Conservation (phyloP, 2,113 vertebrate genomes). For the Labeo catla region DNA sequence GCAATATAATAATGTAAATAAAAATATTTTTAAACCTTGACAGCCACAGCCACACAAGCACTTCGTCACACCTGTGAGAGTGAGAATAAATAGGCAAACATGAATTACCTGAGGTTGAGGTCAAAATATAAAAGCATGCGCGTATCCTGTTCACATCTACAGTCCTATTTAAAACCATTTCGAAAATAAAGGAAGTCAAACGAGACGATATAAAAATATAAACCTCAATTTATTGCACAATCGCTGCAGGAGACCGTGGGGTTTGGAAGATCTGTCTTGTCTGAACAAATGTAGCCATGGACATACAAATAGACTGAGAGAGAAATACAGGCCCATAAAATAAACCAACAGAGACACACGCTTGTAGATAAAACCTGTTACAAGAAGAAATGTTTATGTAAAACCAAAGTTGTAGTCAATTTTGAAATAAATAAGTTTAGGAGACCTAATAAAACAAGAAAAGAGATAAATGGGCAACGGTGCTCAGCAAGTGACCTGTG, state of each 20-base stretch:
- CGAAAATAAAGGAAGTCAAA: slow-evolving; percentile 36
- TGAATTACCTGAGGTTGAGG: neutral
- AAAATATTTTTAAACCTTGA: neutral
- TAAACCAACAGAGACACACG: slow-evolving; percentile 34
- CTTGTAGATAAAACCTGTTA: slow-evolving; percentile 15
- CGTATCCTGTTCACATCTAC: neutral
- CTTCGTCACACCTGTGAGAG: neutral
- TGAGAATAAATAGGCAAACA: neutral
- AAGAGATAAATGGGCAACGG: neutral
- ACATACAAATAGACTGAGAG: slow-evolving; percentile 40
- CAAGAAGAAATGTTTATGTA: neutral
- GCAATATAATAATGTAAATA: neutral
- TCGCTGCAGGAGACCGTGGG: slow-evolving; percentile 76
- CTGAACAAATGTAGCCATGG: slow-evolving; percentile 53
- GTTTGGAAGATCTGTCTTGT: slow-evolving; percentile 74
- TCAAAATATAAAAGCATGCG: neutral
- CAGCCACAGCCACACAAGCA: neutral
- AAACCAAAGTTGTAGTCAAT: neutral
- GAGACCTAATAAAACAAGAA: neutral
- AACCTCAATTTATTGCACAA: slow-evolving; percentile 82
- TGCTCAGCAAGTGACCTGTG: neutral
- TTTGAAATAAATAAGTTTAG: slow-evolving; percentile 4
- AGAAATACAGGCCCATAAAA: slow-evolving; percentile 41
- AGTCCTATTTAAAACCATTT: neutral
- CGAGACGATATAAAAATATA: slow-evolving; percentile 77